These are phyloP conservation scores for Telmatochromis sp. DNA, from an alignment of 2,113 vertebrate species.

Conservation along the genomic window DNA sequence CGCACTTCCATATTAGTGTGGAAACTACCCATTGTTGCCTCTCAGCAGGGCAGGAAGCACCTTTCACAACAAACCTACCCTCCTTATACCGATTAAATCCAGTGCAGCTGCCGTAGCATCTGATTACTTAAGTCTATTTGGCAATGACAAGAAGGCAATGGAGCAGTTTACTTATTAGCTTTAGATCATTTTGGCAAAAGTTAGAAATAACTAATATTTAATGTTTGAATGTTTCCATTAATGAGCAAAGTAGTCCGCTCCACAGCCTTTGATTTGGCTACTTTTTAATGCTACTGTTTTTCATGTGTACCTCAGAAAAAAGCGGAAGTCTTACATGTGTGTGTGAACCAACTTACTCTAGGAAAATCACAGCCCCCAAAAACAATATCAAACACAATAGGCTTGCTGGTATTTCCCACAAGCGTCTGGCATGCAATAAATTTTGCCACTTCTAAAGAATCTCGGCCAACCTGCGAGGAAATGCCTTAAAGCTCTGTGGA, in stretches of 20 bases:
- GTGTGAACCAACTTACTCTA: not conserved
- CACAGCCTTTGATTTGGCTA: not conserved
- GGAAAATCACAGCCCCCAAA: not conserved
- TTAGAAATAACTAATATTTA: not conserved
- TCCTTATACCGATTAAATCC: constrained; percentile 33
- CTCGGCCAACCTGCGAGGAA: constrained; percentile 18
- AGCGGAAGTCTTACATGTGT: not conserved
- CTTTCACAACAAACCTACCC: constrained; percentile 63
- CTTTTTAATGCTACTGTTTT: not conserved
- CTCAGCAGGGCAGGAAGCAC: constrained; percentile 68
- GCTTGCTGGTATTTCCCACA: not conserved
- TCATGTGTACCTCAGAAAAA: not conserved
- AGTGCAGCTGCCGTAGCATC: not conserved
- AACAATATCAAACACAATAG: not conserved
- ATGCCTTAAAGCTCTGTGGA: not conserved
- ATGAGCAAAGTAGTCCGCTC: not conserved
- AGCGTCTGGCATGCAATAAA: not conserved
- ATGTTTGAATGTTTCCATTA: not conserved
- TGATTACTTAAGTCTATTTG: not conserved
- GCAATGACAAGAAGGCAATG: not conserved
- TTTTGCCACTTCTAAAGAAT: not conserved
- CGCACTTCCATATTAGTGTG: constrained; percentile 61
- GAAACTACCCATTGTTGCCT: constrained; percentile 73
- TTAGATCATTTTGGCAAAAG: not conserved
- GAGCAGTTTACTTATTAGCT: not conserved